Conservation (phyloP, 2,888 invertebrate species). For the Megaustenia siamemsis region DNA sequence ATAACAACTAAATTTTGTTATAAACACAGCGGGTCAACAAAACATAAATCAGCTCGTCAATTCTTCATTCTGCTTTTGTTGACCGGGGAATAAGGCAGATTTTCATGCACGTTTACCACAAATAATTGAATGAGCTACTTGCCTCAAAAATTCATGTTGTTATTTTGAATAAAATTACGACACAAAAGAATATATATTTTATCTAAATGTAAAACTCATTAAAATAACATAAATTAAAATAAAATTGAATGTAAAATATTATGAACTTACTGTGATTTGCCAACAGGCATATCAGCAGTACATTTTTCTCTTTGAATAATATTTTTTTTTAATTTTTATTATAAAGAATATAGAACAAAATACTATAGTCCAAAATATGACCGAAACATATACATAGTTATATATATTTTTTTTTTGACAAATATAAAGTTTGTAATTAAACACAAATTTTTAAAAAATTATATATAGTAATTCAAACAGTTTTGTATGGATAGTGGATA, state of each 20-base stretch:
- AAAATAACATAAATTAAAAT: neutral
- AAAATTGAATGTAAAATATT: neutral
- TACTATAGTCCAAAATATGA: neutral
- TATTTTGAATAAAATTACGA: neutral
- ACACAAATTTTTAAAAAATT: no score
- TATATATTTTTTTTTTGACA: no score
- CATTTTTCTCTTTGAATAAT: neutral
- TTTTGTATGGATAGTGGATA: no score
- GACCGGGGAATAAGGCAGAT: slow-evolving; percentile 7
- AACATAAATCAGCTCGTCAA: neutral
- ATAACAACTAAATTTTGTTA: neutral
- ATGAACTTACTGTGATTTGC: neutral
- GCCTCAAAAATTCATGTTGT: no score
- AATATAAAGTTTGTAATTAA: no score
- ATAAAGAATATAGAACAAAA: neutral
- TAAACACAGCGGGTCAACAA: no score
- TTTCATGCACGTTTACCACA: neutral
- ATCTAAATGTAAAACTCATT: neutral
- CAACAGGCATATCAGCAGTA: neutral
- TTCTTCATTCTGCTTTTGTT: slow-evolving; percentile 13
- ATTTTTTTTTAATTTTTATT: neutral
- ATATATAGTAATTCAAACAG: no score
- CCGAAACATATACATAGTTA: no score
- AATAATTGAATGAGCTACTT: no score
- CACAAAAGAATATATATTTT: neutral